These are phyloP conservation scores for Acromyrmex charruanus DNA, from an alignment of 1,140 invertebrate genomes.

Conservation along the genomic window DNA sequence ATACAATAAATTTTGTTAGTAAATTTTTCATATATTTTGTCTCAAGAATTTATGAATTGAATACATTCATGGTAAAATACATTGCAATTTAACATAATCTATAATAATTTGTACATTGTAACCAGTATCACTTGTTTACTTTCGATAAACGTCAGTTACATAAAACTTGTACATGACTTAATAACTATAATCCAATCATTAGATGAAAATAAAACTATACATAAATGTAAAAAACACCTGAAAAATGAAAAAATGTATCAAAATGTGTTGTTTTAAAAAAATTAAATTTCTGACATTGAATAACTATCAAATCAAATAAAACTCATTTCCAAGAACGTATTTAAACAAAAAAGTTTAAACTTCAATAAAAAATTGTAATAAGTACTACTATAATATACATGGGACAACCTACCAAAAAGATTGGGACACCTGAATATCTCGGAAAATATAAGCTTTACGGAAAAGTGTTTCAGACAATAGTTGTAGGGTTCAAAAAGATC, in stretches of 20 bases:
- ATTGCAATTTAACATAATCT: not conserved
- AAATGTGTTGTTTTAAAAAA: not conserved
- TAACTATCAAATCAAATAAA: not conserved
- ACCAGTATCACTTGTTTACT: not conserved
- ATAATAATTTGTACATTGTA: not conserved
- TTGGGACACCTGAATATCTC: no score
- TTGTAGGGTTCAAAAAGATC: no score
- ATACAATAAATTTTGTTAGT: no score
- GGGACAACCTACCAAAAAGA: no score
- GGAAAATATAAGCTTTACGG: no score
- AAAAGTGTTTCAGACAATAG: no score
- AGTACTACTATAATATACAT: not conserved
- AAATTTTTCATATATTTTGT: not conserved
- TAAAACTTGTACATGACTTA: conserved; percentile 8
- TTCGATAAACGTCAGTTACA: not conserved
- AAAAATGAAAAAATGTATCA: not conserved
- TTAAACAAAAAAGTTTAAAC: not conserved
- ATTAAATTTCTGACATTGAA: no score
- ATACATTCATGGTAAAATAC: not conserved
- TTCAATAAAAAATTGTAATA: not conserved
- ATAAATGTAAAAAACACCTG: not conserved
- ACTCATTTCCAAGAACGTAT: not conserved
- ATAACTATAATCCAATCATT: not conserved
- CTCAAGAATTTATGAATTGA: not conserved
- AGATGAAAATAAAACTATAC: not conserved